Base-by-base conservation (phyloP, 2,888 invertebrate species). In the Cactoblastis cactorum region DNA sequence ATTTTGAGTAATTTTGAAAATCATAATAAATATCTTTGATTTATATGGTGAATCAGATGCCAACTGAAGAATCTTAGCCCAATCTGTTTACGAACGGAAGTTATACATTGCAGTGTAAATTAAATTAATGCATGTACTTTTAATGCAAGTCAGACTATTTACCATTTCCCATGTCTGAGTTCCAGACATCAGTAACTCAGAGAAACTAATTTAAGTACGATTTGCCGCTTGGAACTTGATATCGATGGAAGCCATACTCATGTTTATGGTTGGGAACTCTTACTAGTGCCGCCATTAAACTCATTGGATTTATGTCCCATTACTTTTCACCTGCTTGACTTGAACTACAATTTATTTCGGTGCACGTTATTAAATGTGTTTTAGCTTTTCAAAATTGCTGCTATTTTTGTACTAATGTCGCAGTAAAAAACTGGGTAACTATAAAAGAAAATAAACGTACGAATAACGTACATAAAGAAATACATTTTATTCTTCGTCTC, bases 201-300 rank as follows among this genome's bases (percentile, higher is more conserved):
- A 56, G 57, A 57, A 72, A 75, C 69, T 74, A 79, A 77, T 80
- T 73, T 67, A 71, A 75, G 68, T 71, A 65, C 67, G 75, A 78
- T 77, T 74, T 74, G 69, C 67, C 62, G 60, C 58, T 54, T 54
- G 55, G 54, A 59, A 65, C 57, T 60, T 59, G 51, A 56, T 62
- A 64, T 60, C 55, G 53, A 50, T 52, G 55, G 59, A 61, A 56
- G 47, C 47, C 47, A 37, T 28, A 46, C 55, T 57, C 57, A 62
- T 65, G 64, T 63, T 66, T 65, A 61, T 64, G 59, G 43, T 28
- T 12, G 28, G 22, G 43, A 43, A 43, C 43, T 43, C 43, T 43
- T 43, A 43, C 28, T 65, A 67, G 63, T 43, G 43, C 43, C 17
- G 11, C 43, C 28, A 43, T 43, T 32, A 43, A 43, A 28, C 43